Conservation (phyloP, 2,113 vertebrate species). For the Toxotes chatareus region DNA sequence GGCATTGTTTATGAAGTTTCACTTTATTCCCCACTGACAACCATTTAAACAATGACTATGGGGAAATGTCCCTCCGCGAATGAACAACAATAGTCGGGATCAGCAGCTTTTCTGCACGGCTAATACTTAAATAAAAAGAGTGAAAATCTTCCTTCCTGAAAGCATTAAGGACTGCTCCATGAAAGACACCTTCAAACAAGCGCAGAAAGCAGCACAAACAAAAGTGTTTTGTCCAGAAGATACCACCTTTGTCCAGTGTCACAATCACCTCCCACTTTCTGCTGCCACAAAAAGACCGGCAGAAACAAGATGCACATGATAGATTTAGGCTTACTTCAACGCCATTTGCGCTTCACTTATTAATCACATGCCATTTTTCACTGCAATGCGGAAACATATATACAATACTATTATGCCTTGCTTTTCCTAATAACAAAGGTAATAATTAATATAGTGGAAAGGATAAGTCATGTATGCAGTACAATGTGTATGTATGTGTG, state of each 20-base stretch:
- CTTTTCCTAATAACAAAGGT: neutral
- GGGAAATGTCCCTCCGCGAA: slow-evolving; percentile 93
- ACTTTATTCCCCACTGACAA: slow-evolving; percentile 97
- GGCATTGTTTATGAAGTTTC: slow-evolving; percentile 93
- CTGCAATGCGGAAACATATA: neutral
- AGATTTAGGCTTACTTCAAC: slow-evolving; percentile 39
- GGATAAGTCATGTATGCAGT: neutral
- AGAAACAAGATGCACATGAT: slow-evolving; percentile 44
- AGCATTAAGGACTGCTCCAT: slow-evolving; percentile 88
- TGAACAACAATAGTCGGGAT: slow-evolving; percentile 91
- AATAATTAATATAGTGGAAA: neutral
- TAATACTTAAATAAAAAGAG: slow-evolving; percentile 91
- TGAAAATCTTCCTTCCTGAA: slow-evolving; percentile 95
- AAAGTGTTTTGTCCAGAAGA: slow-evolving; percentile 89
- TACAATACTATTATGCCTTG: neutral
- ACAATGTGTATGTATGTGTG: slow-evolving; percentile 18
- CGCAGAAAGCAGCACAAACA: slow-evolving; percentile 80
- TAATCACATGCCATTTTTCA: neutral
- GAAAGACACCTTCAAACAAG: slow-evolving; percentile 96
- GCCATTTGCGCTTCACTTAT: slow-evolving; percentile 26
- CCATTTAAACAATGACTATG: slow-evolving; percentile 98
- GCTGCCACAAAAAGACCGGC: slow-evolving; percentile 45
- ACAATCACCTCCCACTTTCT: slow-evolving; percentile 67
- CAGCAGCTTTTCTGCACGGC: slow-evolving; percentile 90
- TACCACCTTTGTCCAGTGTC: slow-evolving; percentile 73